Evolutionary conservation across 1,140 invertebrate genomes (phyloP).

Genomic region (Drosophila ohnishii): DNA sequence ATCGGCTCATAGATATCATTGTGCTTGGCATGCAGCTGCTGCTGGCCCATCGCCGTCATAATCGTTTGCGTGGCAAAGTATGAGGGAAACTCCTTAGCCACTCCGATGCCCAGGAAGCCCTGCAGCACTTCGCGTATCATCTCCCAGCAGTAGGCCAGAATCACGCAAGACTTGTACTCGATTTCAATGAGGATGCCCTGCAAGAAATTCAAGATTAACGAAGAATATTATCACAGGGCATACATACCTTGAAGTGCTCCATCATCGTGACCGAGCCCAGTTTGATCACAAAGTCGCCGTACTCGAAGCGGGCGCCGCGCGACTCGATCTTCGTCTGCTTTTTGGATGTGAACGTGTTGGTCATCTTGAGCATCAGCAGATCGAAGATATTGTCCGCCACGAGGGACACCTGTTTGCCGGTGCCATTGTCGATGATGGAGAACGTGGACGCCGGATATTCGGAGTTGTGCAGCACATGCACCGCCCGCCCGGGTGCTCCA

Average conservation of each 20-base stretch:
- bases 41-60: conserved; percentile 77
- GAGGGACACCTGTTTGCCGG: conserved; percentile 90
- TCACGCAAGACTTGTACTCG: conserved; percentile 95
- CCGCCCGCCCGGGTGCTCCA: conserved; percentile 87
- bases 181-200: conserved; percentile 95
- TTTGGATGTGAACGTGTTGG: conserved; percentile 93
- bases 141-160: conserved; percentile 94
- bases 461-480: conserved; percentile 96
- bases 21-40: conserved; percentile 84
- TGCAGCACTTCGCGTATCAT: conserved; percentile 96
- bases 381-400: conserved; percentile 96
- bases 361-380: conserved; percentile 94
- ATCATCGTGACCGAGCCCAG: conserved; percentile 96
- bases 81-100: conserved; percentile 86
- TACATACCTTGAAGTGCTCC: conserved; percentile 91
- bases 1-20: conserved; percentile 94
- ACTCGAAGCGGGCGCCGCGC: conserved; percentile 95
- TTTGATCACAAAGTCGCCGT: conserved; percentile 97
- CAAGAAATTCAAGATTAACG: not conserved
- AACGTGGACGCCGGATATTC: conserved; percentile 97
- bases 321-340: conserved; percentile 95
- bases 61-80: conserved; percentile 85
- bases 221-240: not conserved
- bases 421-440: conserved; percentile 94
- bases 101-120: conserved; percentile 92